Base-by-base conservation (phyloP, 2,797 vertebrate species). In the Chrysocyon brachyurus region DNA sequence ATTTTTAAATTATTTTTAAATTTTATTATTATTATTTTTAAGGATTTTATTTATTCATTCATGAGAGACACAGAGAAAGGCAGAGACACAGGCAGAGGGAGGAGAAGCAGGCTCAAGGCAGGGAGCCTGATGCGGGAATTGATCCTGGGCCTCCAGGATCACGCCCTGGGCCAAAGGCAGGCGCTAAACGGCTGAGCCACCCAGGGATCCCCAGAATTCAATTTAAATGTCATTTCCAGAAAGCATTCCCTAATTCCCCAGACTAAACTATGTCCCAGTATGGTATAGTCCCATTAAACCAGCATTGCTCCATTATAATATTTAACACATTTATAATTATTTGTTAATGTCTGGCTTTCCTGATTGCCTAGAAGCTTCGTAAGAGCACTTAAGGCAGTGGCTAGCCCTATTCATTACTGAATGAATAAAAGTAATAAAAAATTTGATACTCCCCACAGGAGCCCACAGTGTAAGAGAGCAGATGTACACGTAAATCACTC, bases 401-500 rank as follows among this genome's bases (percentile, higher is more conserved):
- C 8, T 56, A 63, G 5, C 57, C 24, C 26, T 52, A 82, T 36
- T 90, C 54, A 49, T 70, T 82, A 63, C 1, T 61, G 46, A 56
- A 75, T 63, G 46, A 87, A 82, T 77, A 77, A 75, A 92, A 87
- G 70, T 57, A 93, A 63, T 52, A 24, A 78, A 95, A 94, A 95
- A 36, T 24, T 49, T 63, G 46, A 22, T 70, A 91, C 26, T 63
- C 16, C 19, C n/a, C 46, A 77, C 56, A 87, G 83, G 33, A 78
- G 33, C 9, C 21, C 49, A 88, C 16, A 57, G 56, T 64, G 31
- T 28, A 86, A 72, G 33, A 87, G 11, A 82, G 33, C 6, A 94
- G 78, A 72, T 5, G 54, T 16, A 31, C 15, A 77, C 16, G 66
- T 24, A 89, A 11, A 19, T 40, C 46, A 84, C 21, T 54, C 63